A percentile compares a stretch with the other conserved stretches of the same genome.
These are phyloP conservation scores for Gymnobelideus leadbeateri DNA, from an alignment of 2,113 vertebrate genomes.

Conservation along the genomic window DNA sequence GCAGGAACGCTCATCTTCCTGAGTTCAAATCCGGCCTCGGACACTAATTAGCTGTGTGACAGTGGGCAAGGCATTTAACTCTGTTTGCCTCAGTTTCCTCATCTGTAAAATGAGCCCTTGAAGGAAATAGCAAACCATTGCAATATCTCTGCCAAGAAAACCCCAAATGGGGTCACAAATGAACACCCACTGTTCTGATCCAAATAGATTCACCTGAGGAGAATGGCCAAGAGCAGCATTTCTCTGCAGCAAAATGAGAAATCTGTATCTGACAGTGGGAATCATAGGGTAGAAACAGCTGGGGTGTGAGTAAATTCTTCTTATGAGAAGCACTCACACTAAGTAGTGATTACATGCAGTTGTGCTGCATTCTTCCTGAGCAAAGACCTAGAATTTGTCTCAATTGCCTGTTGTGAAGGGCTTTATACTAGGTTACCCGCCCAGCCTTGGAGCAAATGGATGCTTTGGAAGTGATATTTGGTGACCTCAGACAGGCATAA, in stretches of 20 bases:
- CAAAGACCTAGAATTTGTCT: background rate
- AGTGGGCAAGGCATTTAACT: background rate
- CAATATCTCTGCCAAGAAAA: background rate
- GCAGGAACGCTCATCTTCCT: too few relatives aligned
- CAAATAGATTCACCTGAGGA: background rate
- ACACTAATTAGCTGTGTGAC: too few relatives aligned
- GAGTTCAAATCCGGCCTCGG: background rate
- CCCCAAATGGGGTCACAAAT: background rate
- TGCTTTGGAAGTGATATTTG: background rate
- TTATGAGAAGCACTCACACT: background rate
- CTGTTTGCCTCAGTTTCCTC: background rate
- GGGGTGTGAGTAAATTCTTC: conserved; percentile 1
- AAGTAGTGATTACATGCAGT: background rate
- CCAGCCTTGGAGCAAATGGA: background rate
- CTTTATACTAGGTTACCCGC: background rate
- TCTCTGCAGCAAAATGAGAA: fast-evolving
- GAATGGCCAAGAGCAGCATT: background rate
- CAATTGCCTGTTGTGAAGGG: background rate
- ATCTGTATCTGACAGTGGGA: background rate
- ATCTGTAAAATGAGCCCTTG: background rate
- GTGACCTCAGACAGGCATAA: background rate
- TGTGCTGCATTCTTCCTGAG: background rate
- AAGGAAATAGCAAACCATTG: background rate
- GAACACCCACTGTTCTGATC: fast-evolving
- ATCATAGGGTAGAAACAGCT: background rate